phyloP scores from a whole-genome alignment of 1,140 invertebrate genomes.

The Musca vetustissima region DNA sequence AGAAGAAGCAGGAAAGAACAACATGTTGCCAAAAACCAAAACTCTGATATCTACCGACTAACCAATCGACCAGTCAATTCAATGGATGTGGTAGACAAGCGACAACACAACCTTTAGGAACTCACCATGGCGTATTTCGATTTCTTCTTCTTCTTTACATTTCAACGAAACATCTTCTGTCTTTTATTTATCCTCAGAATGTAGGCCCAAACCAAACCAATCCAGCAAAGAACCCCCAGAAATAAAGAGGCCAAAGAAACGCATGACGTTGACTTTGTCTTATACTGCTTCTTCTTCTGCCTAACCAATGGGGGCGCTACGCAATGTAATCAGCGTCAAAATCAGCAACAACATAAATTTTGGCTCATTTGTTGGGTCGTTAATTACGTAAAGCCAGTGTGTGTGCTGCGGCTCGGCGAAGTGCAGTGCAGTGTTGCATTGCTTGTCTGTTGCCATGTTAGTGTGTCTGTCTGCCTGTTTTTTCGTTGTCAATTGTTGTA shows the following conservation, averaged over 20 bases:
- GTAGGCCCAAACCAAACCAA: not conserved
- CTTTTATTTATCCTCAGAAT: too few species aligned
- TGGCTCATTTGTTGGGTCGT: conserved; percentile 21
- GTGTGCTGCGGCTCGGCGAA: too few species aligned
- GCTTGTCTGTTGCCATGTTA: too few species aligned
- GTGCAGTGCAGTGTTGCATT: too few species aligned
- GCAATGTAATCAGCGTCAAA: conserved; percentile 21
- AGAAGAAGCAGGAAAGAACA: conserved; percentile 4
- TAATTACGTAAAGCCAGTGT: conserved; percentile 17
- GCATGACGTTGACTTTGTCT: conserved; percentile 3
- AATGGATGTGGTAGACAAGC: too few species aligned
- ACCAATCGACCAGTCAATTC: too few species aligned
- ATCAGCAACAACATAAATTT: conserved; percentile 23
- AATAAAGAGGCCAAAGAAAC: too few species aligned
- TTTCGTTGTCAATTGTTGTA: not conserved
- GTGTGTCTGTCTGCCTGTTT: not conserved
- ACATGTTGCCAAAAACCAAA: conserved; percentile 8
- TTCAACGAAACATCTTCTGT: too few species aligned
- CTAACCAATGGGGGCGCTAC: conserved; percentile 13
- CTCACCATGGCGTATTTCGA: not conserved
- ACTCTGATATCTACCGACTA: too few species aligned
- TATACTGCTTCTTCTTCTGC: too few species aligned
- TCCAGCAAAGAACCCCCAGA: not conserved
- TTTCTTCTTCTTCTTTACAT: not conserved
- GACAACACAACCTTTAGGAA: not conserved